These are phyloP conservation scores for Pseudochaenichthys georgianus DNA, from an alignment of 2,797 vertebrate species.

Conservation along the genomic window DNA sequence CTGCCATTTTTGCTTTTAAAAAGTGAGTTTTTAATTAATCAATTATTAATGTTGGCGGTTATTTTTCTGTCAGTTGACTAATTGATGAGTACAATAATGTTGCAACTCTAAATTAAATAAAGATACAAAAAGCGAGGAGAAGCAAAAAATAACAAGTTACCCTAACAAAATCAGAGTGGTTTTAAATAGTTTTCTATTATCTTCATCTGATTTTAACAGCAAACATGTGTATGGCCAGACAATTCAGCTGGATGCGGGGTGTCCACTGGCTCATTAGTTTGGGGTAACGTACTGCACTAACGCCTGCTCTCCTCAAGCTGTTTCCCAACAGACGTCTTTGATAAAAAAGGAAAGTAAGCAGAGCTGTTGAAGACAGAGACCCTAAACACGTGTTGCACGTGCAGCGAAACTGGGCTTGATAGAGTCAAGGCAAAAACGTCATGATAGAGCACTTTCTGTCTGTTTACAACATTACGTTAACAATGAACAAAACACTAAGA, in stretches of 20 bases:
- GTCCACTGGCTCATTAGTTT: background rate
- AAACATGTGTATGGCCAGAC: background rate
- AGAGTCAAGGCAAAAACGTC: background rate
- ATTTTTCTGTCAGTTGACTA: no score
- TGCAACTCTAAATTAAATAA: background rate
- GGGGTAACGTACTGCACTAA: background rate
- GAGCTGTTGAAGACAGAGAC: constrained; percentile 26
- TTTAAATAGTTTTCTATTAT: background rate
- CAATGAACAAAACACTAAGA: background rate
- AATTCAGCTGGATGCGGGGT: constrained; percentile 4
- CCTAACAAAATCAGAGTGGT: background rate
- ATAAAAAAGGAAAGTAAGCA: constrained; percentile 11
- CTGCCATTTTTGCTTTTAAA: no score
- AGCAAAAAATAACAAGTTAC: background rate
- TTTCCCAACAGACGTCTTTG: constrained; percentile 22
- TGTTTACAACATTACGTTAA: background rate
- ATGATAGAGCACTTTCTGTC: background rate
- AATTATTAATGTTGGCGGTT: no score
- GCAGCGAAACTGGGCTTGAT: constrained; percentile 7
- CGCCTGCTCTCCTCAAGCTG: constrained; percentile 31
- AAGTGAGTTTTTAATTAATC: no score
- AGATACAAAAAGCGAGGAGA: background rate
- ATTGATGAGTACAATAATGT: background rate
- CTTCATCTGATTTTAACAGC: background rate
- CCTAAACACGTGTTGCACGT: constrained; percentile 29